Base-by-base conservation (phyloP, 1,140 invertebrate species). In the Dermatophagoides farinae region DNA sequence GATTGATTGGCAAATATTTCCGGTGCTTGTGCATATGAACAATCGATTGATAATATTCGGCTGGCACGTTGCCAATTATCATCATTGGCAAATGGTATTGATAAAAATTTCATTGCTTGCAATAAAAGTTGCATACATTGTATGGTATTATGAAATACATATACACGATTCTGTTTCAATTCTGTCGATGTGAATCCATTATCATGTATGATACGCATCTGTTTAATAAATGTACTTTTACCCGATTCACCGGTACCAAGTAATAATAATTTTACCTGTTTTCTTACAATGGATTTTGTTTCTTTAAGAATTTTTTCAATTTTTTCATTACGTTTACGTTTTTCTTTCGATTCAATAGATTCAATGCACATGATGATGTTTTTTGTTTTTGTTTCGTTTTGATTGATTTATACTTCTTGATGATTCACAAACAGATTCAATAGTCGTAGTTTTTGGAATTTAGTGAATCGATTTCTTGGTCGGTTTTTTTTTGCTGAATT, bases 201-300 rank as follows among this genome's bases (percentile, higher is more conserved):
- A 8, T 77, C 77, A 69, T 79, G 77, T 62, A 79, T 79, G 64
- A 79, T 79, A 64, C 76, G 68, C 78, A 79, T 79, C 69, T 79
- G 77, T 70, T 79, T 79, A 64, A 79, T 78, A 66, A 79, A 79
- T 37, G 77, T 79, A 58, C 73, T 76, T 66, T 79, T 79, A 10
- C 77, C 77, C 53, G 74, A 76, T 67, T 77, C 77, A 66, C 78
- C 77, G 53, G 78, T 79, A 10, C 61, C 61, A 16, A 62, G 25
- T 60, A 62, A 58, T 40, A 62, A 38, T 22, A 62, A 43, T 57
- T 61, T 61, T 23, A 61, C 37, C 16, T 57, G 55, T 23, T 43
- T 40, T 31, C 49, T 10, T 14, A 52, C 47, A 9, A 23, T 37
- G 9, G 11, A 20, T 54, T 57, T 57, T 23, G 57, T 52, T n/a